A percentile compares a stretch with the other conserved stretches of the same genome.
phyloP scores from a whole-genome alignment of 2,113 vertebrate species.

The Nothobranchius kuhntae region DNA sequence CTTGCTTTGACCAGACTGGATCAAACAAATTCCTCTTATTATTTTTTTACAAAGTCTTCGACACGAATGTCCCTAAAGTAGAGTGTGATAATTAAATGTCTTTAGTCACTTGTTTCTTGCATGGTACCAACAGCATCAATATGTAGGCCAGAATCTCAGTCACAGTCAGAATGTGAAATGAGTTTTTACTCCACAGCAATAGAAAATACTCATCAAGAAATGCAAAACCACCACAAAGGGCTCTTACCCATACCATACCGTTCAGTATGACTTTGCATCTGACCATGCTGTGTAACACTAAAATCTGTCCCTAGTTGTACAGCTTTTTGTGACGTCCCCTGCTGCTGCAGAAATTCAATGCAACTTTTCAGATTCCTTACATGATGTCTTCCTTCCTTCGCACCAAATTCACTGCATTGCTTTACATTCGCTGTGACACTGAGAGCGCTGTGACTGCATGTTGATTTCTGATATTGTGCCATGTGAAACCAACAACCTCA shows the following conservation, averaged over 20 bases:
- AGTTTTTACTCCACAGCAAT: background rate
- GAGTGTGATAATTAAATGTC: no score
- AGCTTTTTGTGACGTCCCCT: background rate
- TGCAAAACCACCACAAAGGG: background rate
- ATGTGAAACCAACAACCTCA: conserved; percentile 72
- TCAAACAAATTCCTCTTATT: no score
- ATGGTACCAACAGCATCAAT: no score
- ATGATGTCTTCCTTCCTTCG: background rate
- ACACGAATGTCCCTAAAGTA: no score
- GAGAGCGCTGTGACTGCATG: conserved; percentile 33
- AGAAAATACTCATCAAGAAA: background rate
- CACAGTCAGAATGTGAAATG: no score
- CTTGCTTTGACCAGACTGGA: no score
- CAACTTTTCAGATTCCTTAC: conserved; percentile 6
- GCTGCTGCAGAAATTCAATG: background rate
- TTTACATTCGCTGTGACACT: conserved; percentile 22
- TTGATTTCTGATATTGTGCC: conserved; percentile 59
- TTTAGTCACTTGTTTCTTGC: no score
- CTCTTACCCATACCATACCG: background rate
- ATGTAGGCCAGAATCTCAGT: no score
- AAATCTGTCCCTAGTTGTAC: conserved; percentile 11
- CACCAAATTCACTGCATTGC: conserved; percentile 17
- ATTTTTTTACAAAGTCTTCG: no score
- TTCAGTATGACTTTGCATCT: background rate
- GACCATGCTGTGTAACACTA: conserved; percentile 20